Evolutionary conservation across 2,113 vertebrate genomes (phyloP), one percentile per base, ranked within the genome.

Genomic region (Tetrax tetrax): DNA sequence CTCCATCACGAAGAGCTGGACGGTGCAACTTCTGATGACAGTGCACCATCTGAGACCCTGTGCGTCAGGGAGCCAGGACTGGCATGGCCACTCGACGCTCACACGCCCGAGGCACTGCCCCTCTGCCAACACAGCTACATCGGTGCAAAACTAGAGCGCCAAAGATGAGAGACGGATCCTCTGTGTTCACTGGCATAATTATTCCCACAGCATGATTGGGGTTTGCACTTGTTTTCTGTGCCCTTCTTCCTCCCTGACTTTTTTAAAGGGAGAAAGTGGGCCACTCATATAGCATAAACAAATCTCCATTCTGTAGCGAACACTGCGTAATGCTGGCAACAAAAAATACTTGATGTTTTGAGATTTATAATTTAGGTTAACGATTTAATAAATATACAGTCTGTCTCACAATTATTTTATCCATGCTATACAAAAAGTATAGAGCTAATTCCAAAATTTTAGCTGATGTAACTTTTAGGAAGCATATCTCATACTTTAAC

Each of bases 71-170:
- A 78, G 60, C 60, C 59, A 48, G 65, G 81, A 33, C 35, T 51
- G 70, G 72, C 59, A 45, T 1, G 1, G 83, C 38, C 1, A 0
- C 71, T 68, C 15, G 7, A 33, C 1, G 4, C 59, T 57, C 37
- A 13, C n/a, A 37, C 1, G 2, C 50, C 45, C 2, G 1, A 71
- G 75, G 81, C 61, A 47, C 38, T 38, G 63, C 47, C 47, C 35
- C 61, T 41, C 31, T 79, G 66, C 66, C 80, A 59, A 2, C 28
- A 33, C 59, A 35, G 63, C 72, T 10, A 64, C 43, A 28, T 9
- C 0, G 0, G 59, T 4, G 2, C 41, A 82, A 82, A 77, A 89
- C 18, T 3, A 0, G 56, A 63, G 47, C 1, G 3, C 7, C 66
- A 33, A 75, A 53, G 81, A 82, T 48, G 61, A 18, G 63, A 89